These are phyloP conservation scores for Sebastes hopkinsi DNA, from an alignment of 2,797 vertebrate species.

Conservation along the genomic window DNA sequence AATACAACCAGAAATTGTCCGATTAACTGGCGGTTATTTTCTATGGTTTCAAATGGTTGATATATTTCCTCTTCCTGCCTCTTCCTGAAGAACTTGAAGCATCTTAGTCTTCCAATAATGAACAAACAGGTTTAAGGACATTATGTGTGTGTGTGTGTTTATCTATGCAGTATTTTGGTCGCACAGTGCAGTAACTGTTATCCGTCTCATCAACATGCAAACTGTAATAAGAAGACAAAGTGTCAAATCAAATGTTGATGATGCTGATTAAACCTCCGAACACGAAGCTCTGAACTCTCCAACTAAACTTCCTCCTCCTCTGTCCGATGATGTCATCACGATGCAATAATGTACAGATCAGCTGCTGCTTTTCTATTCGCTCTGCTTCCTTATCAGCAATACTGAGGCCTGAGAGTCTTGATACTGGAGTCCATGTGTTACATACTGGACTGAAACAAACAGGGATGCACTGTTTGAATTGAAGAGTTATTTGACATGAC, in stretches of 20 bases:
- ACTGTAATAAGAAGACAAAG: slow-evolving; percentile 10
- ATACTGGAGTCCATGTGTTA: background rate
- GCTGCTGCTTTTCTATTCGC: slow-evolving; percentile 84
- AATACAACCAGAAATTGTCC: background rate
- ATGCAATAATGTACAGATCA: slow-evolving; percentile 97
- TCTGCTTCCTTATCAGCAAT: slow-evolving; percentile 34
- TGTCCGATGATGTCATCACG: slow-evolving; percentile 81
- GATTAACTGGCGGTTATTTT: background rate
- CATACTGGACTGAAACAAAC: slow-evolving; percentile 10
- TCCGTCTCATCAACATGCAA: slow-evolving; percentile 4
- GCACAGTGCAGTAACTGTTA: slow-evolving; percentile 78
- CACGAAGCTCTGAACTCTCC: background rate
- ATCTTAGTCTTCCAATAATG: slow-evolving; percentile 86
- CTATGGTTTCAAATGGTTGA: slow-evolving; percentile 34
- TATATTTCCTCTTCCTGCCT: slow-evolving; percentile 66
- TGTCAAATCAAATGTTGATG: slow-evolving; percentile 38
- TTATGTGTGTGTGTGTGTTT: slow-evolving; percentile 30
- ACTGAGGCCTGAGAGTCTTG: background rate
- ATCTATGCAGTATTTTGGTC: slow-evolving; percentile 80
- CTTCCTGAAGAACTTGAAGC: slow-evolving; percentile 95
- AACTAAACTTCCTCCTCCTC: slow-evolving; percentile 24
- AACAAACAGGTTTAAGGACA: slow-evolving; percentile 45
- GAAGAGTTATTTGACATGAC: background rate
- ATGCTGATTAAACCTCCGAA: background rate
- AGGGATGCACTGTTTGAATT: background rate